phyloP scores from a whole-genome alignment of 1,140 invertebrate genomes.

The Rhizoglyphus robini region DNA sequence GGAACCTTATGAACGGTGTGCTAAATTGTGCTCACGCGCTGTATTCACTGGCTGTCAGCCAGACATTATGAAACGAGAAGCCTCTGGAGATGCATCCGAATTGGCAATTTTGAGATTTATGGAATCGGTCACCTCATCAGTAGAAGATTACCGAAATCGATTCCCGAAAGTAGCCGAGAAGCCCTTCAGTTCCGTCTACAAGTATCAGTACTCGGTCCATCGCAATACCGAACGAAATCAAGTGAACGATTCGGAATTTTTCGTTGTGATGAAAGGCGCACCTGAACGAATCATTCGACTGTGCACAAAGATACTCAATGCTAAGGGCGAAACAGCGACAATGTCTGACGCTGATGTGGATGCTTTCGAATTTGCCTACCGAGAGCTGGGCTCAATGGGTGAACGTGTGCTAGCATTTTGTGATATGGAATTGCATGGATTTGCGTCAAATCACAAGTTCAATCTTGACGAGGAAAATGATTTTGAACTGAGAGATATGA shows the following conservation, averaged over 20 bases:
- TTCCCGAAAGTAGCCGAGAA: constrained; percentile 31
- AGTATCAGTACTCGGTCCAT: constrained; percentile 29
- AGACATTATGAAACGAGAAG: background rate
- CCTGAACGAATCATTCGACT: constrained; percentile 36
- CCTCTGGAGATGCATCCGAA: constrained; percentile 30
- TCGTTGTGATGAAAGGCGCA: constrained; percentile 31
- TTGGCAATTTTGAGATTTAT: constrained; percentile 30
- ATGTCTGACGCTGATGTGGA: constrained; percentile 34
- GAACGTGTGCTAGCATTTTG: constrained; percentile 39
- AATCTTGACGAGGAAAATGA: constrained; percentile 36
- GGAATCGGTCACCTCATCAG: constrained; percentile 26
- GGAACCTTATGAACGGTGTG: background rate
- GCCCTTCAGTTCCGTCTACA: constrained; percentile 29
- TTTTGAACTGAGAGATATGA: constrained; percentile 32
- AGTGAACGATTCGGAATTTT: background rate
- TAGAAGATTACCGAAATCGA: constrained; percentile 23
- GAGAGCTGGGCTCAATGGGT: constrained; percentile 33
- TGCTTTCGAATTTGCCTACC: constrained; percentile 41
- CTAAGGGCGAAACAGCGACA: constrained; percentile 31
- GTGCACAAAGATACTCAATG: constrained; percentile 38
- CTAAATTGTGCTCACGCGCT: background rate
- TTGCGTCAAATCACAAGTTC: constrained; percentile 32
- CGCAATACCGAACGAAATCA: constrained; percentile 36
- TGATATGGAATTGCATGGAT: constrained; percentile 38
- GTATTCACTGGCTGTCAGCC: constrained; percentile 37